These are phyloP conservation scores for Polypedilum vanderplanki DNA, from an alignment of 1,140 invertebrate genomes.

Conservation along the genomic window DNA sequence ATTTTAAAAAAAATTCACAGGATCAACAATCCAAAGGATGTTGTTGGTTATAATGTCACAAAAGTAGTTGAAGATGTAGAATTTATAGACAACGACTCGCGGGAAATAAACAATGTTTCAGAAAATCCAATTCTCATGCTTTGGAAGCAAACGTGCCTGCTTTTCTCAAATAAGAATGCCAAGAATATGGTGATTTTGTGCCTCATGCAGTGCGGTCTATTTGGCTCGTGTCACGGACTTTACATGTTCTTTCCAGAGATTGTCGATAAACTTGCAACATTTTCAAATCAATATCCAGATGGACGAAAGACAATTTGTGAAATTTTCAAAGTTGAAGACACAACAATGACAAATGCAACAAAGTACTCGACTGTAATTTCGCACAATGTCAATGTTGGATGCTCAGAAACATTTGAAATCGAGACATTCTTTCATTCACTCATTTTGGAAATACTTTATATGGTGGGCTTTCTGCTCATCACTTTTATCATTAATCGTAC, in stretches of 20 bases:
- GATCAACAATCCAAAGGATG: conserved; percentile 47
- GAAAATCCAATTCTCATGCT: conserved; percentile 20
- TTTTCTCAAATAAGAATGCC: background rate
- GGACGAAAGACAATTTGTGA: conserved; percentile 35
- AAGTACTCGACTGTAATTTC: background rate
- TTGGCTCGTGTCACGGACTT: conserved; percentile 48
- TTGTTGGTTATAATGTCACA: conserved; percentile 32
- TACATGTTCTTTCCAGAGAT: conserved; percentile 50
- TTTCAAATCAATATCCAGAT: conserved; percentile 34
- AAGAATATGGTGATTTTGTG: conserved; percentile 38
- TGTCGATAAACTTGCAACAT: conserved; percentile 44
- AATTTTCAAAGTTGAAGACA: conserved; percentile 28
- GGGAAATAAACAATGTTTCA: background rate
- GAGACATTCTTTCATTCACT: background rate
- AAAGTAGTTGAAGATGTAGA: conserved; percentile 26
- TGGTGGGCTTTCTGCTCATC: conserved; percentile 30
- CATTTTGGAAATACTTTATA: conserved; percentile 32
- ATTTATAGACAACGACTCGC: background rate
- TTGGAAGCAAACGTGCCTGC: background rate
- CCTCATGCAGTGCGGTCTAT: conserved; percentile 47
- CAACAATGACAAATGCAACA: background rate
- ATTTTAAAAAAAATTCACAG: conserved; percentile 51
- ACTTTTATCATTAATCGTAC: conserved; percentile 22
- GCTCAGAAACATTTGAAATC: background rate
- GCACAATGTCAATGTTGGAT: background rate